phyloP scores from a whole-genome alignment of 2,888 invertebrate genomes.

The Tinea semifulvella region DNA sequence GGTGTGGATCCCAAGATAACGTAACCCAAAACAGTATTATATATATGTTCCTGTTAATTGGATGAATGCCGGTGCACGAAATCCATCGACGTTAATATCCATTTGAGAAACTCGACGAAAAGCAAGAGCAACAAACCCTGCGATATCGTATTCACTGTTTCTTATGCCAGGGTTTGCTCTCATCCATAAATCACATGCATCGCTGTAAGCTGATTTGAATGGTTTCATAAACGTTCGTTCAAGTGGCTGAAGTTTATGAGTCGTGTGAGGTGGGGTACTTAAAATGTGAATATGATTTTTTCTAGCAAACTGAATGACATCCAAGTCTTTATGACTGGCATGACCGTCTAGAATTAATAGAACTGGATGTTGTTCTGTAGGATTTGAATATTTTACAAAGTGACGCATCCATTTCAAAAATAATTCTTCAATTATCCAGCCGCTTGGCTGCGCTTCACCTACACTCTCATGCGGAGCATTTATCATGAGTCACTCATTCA shows the following conservation, averaged over 20 bases:
- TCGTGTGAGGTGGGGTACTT: conserved; percentile 23
- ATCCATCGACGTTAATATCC: conserved; percentile 20
- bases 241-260: conserved; percentile 23
- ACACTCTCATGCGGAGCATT: conserved; percentile 22
- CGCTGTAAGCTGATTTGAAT: conserved; percentile 21
- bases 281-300: conserved; percentile 20
- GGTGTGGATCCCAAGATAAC: no score
- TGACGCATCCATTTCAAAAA: conserved; percentile 19
- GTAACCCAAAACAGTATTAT: no score
- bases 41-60: conserved; percentile 20
- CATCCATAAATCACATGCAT: conserved; percentile 21
- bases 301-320: conserved; percentile 21
- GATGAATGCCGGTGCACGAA: conserved; percentile 21
- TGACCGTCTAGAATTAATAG: conserved; percentile 23
- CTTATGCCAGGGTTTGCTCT: conserved; percentile 21
- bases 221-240: conserved; percentile 24
- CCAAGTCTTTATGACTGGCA: conserved; percentile 21
- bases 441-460: conserved; percentile 22
- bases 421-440: conserved; percentile 22
- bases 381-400: conserved; percentile 15
- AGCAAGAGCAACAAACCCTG: conserved; percentile 18
- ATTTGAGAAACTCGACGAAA: conserved; percentile 20
- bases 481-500: conserved; percentile 22
- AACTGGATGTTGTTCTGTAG: conserved; percentile 20
- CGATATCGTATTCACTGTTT: conserved; percentile 21